phyloP scores from a whole-genome alignment of 1,140 invertebrate species.

The Saccostrea cuccullata region DNA sequence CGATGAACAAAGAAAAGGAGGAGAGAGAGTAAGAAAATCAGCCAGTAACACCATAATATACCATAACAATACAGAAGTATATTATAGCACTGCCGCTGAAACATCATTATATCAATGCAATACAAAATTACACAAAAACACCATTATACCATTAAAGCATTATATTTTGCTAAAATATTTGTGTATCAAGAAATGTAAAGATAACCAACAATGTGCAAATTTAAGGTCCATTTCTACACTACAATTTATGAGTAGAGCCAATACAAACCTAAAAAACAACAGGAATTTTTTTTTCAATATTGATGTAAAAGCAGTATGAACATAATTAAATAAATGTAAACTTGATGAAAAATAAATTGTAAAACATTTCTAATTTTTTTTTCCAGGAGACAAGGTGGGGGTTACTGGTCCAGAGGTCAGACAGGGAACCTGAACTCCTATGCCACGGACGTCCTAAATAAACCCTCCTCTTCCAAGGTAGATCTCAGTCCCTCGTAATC shows the following conservation, averaged over 20 bases:
- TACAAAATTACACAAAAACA: neutral
- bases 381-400: slow-evolving; percentile 71
- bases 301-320: neutral
- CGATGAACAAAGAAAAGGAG: slow-evolving; percentile 77
- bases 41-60: neutral
- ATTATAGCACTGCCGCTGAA: neutral
- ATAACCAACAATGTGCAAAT: too few relatives aligned
- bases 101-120: neutral
- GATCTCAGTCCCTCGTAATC: too few relatives aligned
- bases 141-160: neutral
- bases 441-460: slow-evolving; percentile 71
- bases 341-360: too few relatives aligned
- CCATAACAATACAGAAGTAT: neutral
- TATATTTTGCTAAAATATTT: too few relatives aligned
- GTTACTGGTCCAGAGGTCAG: slow-evolving; percentile 75
- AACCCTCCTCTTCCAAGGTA: slow-evolving; percentile 55
- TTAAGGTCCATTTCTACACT: too few relatives aligned
- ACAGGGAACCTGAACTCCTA: slow-evolving; percentile 72
- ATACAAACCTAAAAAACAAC: too few relatives aligned
- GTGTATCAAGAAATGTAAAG: too few relatives aligned
- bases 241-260: too few relatives aligned
- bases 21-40: slow-evolving; percentile 74
- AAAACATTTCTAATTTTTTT: slow-evolving; percentile 9
- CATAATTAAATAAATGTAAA: neutral
- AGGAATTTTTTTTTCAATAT: too few relatives aligned